Conservation (phyloP, 35 echinoderm and acorn worm species). For the Stichopus chloronotus region DNA sequence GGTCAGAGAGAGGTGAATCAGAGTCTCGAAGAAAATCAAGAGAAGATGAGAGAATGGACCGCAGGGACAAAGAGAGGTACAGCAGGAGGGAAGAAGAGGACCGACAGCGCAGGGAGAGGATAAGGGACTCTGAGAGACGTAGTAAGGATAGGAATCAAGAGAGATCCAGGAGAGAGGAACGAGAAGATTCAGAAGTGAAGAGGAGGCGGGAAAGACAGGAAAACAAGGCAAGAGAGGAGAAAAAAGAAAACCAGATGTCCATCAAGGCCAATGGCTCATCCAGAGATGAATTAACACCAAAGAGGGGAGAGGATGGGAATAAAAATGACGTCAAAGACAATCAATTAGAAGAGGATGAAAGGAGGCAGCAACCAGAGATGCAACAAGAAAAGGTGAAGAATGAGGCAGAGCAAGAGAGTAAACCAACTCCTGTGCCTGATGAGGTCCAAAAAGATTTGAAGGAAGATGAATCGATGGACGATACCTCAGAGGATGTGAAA, state of each 20-base stretch:
- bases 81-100: conserved; percentile 13
- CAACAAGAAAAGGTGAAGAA: neutral
- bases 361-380: neutral
- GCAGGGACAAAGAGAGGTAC: neutral
- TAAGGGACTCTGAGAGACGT: neutral
- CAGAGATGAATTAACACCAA: conserved; percentile 18
- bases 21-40: neutral
- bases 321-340: neutral
- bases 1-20: neutral
- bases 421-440: neutral
- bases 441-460: conserved; percentile 9
- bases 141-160: neutral
- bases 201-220: conserved; percentile 14
- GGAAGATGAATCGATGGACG: neutral
- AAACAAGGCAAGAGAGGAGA: conserved; percentile 12
- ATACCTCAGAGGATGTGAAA: neutral
- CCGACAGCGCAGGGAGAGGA: neutral
- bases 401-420: neutral
- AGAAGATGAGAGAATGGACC: conserved; percentile 10
- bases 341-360: neutral
- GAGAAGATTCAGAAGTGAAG: neutral
- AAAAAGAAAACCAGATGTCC: neutral
- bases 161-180: neutral
- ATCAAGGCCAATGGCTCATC: neutral
- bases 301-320: neutral